Percentiles rank a stretch among this genome's conserved stretches.
Evolutionary conservation across 2,888 invertebrate genomes (phyloP).

Genomic region (Hymenopus coronatus): DNA sequence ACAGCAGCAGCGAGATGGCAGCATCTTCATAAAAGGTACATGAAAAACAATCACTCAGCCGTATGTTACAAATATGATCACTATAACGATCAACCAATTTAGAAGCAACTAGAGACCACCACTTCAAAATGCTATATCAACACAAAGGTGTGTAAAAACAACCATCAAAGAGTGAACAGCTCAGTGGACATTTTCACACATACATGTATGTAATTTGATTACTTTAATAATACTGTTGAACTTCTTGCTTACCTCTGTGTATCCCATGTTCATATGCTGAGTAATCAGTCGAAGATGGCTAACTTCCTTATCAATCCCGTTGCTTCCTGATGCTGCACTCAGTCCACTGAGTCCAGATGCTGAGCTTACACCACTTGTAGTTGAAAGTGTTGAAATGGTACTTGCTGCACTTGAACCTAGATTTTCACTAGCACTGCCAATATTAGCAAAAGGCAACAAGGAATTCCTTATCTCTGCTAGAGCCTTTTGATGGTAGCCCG

Average conservation of each 20-base stretch:
- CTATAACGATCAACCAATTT: no score
- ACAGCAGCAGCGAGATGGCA: no score
- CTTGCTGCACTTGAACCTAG: conserved; percentile 73
- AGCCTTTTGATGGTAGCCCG: conserved; percentile 80
- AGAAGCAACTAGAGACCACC: no score
- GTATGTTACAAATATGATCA: no score
- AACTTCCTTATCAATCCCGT: conserved; percentile 59
- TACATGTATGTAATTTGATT: no score
- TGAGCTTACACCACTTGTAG: conserved; percentile 60
- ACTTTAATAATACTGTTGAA: no score
- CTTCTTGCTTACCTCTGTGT: conserved; percentile 62
- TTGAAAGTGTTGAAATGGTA: conserved; percentile 64
- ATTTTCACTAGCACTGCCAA: conserved; percentile 52
- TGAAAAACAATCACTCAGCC: no score
- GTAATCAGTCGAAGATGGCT: conserved; percentile 60
- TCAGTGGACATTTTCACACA: no score
- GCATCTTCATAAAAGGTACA: no score
- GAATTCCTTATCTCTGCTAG: conserved; percentile 84
- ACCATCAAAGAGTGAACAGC: no score
- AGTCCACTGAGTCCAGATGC: conserved; percentile 57
- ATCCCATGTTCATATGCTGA: conserved; percentile 69
- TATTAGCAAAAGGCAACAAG: conserved; percentile 74
- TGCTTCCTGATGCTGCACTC: conserved; percentile 61
- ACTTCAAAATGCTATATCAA: no score
- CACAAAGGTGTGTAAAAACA: no score